Percentiles rank a stretch among this genome's conserved stretches.
Evolutionary conservation across 2,888 invertebrate species (phyloP).

Genomic region (Trachelus troglodyta): DNA sequence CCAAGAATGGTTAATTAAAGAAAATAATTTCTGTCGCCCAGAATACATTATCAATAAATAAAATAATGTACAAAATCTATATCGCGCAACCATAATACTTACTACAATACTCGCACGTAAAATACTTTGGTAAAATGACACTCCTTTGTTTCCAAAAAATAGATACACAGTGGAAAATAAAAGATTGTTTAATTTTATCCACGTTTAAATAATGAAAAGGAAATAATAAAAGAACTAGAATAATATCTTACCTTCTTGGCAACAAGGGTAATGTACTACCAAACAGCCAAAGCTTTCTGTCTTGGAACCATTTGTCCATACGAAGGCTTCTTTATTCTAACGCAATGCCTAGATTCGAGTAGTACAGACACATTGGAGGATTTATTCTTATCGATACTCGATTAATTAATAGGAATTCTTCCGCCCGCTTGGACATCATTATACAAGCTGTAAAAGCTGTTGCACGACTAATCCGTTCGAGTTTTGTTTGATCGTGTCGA

Average conservation of each 20-base stretch:
- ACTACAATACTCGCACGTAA: too few relatives aligned
- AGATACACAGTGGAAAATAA: background rate
- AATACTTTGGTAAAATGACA: background rate
- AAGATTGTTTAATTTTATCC: background rate
- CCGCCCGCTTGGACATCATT: background rate
- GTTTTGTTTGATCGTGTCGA: background rate
- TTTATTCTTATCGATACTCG: background rate
- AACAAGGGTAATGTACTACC: conserved; percentile 88
- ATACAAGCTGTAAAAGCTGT: background rate
- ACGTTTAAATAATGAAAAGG: background rate
- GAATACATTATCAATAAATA: background rate
- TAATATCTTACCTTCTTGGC: conserved; percentile 77
- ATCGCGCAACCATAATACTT: too few relatives aligned
- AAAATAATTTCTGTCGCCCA: background rate
- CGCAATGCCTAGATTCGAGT: background rate
- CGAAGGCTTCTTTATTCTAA: conserved; percentile 47
- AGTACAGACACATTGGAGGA: background rate
- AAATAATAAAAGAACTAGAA: background rate
- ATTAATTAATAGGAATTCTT: background rate
- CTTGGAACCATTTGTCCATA: conserved; percentile 95
- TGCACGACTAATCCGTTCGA: background rate
- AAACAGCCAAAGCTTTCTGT: conserved; percentile 90
- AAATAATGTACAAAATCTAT: too few relatives aligned
- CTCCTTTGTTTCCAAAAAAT: background rate
- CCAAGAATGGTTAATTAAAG: background rate